Conservation (phyloP, 1,140 invertebrate species). For the Arctopsyche grandis region DNA sequence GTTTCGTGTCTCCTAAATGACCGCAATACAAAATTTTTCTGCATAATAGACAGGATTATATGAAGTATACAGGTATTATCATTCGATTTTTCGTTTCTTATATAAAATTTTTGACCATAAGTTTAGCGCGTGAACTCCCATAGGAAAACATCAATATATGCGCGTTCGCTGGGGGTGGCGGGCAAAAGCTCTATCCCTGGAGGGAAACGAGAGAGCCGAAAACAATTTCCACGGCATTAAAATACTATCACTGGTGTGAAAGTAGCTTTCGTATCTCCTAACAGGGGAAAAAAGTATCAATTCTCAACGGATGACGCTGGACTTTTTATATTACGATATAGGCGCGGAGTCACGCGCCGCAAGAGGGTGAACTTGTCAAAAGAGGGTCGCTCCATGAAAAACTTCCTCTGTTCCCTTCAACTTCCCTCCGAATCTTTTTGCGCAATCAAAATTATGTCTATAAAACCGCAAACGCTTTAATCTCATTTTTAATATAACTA, state of each 20-base stretch:
- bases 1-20: too few species aligned
- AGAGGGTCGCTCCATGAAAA: slow-evolving; percentile 9
- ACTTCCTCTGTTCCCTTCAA: slow-evolving; percentile 1
- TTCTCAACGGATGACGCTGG: slow-evolving; percentile 42
- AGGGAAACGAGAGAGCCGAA: slow-evolving; percentile 30
- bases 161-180: background rate
- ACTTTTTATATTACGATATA: slow-evolving; percentile 34
- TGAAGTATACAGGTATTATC: too few species aligned
- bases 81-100: background rate
- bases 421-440: background rate
- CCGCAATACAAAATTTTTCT: too few species aligned
- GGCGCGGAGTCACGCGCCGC: slow-evolving; percentile 23
- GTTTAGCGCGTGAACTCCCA: background rate
- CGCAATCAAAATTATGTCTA: slow-evolving; percentile 13
- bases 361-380: slow-evolving; percentile 9
- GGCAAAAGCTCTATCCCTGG: slow-evolving; percentile 24
- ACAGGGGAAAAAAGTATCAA: slow-evolving; percentile 43
- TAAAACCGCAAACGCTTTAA: background rate
- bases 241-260: slow-evolving; percentile 44
- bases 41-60: too few species aligned
- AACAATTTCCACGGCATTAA: slow-evolving; percentile 48
- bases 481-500: too few species aligned
- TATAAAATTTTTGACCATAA: slow-evolving; percentile 23
- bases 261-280: slow-evolving; percentile 15
- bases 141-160: slow-evolving; percentile 34